phyloP scores from a whole-genome alignment of 2,797 vertebrate species.

The Triplophysa bombifrons region DNA sequence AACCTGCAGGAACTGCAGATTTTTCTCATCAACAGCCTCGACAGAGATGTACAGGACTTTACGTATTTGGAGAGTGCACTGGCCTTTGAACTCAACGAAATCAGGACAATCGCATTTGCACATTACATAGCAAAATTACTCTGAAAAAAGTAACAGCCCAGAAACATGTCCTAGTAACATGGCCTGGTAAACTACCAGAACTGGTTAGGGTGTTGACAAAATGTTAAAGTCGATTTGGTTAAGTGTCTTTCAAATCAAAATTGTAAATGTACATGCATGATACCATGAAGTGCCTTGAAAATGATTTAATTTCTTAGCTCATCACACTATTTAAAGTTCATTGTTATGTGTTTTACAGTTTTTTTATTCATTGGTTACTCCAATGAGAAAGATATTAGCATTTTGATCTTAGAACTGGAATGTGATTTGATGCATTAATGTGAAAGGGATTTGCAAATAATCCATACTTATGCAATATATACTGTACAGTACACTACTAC shows the following conservation, averaged over 20 bases:
- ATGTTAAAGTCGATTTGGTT: no score
- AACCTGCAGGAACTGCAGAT: conserved; percentile 31
- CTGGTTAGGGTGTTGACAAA: no score
- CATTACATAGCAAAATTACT: conserved; percentile 41
- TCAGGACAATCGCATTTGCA: conserved; percentile 52
- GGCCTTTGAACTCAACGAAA: conserved; percentile 40
- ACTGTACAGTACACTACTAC: not conserved
- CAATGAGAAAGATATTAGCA: no score
- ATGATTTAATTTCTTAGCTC: no score
- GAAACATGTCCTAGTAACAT: not conserved
- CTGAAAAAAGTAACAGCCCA: conserved; percentile 6
- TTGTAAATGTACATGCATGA: no score
- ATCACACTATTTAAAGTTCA: no score
- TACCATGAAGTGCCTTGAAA: no score
- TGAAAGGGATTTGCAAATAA: not conserved
- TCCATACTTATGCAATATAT: not conserved
- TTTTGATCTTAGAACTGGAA: no score
- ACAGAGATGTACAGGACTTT: conserved; percentile 50
- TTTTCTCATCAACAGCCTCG: conserved; percentile 51
- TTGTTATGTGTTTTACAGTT: not conserved
- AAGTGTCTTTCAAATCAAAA: no score
- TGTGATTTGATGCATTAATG: not conserved
- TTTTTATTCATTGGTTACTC: no score
- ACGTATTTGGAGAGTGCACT: conserved; percentile 48
- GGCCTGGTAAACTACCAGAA: no score